Evolutionary conservation across 1,140 invertebrate species (phyloP), one percentile per base, ranked within the genome.

Genomic region (Macrostomum lignano): DNA sequence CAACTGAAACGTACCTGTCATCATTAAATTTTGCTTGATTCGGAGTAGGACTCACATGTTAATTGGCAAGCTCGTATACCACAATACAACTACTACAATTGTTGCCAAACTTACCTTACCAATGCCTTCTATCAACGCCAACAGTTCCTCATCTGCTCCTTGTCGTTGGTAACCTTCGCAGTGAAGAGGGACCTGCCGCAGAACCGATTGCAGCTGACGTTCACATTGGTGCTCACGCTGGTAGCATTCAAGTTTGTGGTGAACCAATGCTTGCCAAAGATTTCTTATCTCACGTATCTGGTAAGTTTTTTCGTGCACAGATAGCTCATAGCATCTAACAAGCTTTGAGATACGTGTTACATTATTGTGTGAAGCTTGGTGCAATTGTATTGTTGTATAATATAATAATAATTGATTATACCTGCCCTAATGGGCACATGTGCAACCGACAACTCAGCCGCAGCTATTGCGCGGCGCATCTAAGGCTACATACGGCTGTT

Each of bases 81-180:
- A n/a, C n/a, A n/a, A n/a, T n/a, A n/a, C n/a, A n/a, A n/a, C n/a
- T n/a, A n/a, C n/a, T n/a, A n/a, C n/a, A n/a, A n/a, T n/a, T n/a
- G n/a, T n/a, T n/a, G n/a, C n/a, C n/a, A n/a, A n/a, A n/a, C n/a
- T n/a, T n/a, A n/a, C n/a, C n/a, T n/a, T n/a, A n/a, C n/a, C n/a
- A n/a, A n/a, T n/a, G n/a, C n/a, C n/a, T n/a, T 24, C 28, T 30
- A 15, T 14, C 17, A 22, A n/a, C n/a, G n/a, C n/a, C n/a, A n/a
- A 6, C 26, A 33, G 32, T 33, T 33, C 26, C 22, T 33, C 10
- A 33, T 33, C 20, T 33, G 32, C 41, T 50, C 47, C 39, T 42
- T 55, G 33, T 47, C 52, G 17, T 56, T 58, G 42, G 47, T 52
- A 14, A 56, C 53, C 36, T 58, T 58, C 43, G 46, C 51, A n/a